Conservation (phyloP, 2,113 vertebrate genomes). For the Pteropus alecto region DNA sequence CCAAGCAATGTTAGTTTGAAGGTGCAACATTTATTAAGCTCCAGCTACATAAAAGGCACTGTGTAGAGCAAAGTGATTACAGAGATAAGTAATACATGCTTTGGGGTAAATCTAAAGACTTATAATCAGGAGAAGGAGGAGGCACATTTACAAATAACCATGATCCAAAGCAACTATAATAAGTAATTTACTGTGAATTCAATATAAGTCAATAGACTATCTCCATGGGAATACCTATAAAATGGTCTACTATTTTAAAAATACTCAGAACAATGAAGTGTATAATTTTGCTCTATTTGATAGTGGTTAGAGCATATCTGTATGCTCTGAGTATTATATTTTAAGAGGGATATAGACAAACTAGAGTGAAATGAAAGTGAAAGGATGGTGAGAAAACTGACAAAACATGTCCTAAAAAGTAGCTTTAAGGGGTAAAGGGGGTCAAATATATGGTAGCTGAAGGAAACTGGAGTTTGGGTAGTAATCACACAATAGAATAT, state of each 20-base stretch:
- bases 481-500: too few species aligned
- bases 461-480: too few species aligned
- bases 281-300: neutral
- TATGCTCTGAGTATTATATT: neutral
- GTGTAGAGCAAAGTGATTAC: neutral
- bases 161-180: neutral
- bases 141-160: neutral
- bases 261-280: neutral
- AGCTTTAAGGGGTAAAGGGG: neutral
- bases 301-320: neutral
- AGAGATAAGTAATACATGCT: neutral
- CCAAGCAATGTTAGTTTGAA: neutral
- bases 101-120: neutral
- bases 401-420: neutral
- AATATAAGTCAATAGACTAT: neutral
- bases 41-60: neutral
- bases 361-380: neutral
- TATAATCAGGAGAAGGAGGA: neutral
- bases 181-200: neutral
- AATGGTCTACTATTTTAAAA: neutral
- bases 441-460: too few species aligned
- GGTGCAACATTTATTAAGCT: neutral
- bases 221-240: neutral
- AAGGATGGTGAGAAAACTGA: neutral
- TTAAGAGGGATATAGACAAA: neutral